These are phyloP conservation scores for Thalassaphorura encarpata DNA, from an alignment of 1,140 invertebrate genomes.

Conservation along the genomic window DNA sequence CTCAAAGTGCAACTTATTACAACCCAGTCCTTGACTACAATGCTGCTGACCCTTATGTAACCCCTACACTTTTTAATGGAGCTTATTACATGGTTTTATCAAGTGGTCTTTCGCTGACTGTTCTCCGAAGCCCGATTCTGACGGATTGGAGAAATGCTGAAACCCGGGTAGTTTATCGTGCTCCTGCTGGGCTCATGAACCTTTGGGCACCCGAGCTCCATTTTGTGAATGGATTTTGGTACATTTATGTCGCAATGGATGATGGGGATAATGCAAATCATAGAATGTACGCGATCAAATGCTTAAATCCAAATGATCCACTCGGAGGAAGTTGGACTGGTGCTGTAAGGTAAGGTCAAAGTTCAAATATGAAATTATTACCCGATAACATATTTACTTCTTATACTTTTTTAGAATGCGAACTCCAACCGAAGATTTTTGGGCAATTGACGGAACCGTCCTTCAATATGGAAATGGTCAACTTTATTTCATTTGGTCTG, in stretches of 20 bases:
- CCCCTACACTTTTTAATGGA: constrained; percentile 37
- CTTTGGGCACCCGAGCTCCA: constrained; percentile 30
- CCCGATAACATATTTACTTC: neutral
- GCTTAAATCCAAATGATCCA: constrained; percentile 17
- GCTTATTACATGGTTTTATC: constrained; percentile 33
- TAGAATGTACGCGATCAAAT: constrained; percentile 24
- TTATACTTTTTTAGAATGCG: constrained; percentile 7
- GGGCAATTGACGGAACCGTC: constrained; percentile 28
- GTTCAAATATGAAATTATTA: neutral
- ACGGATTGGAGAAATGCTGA: constrained; percentile 31
- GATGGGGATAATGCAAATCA: constrained; percentile 29
- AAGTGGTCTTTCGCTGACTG: constrained; percentile 33
- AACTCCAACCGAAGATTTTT: constrained; percentile 21
- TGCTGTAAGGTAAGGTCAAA: constrained; percentile 11
- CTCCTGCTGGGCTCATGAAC: constrained; percentile 7
- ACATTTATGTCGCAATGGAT: constrained; percentile 30
- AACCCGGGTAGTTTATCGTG: constrained; percentile 3
- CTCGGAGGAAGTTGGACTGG: constrained; percentile 11
- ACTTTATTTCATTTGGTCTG: constrained; percentile 28
- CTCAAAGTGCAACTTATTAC: constrained; percentile 4
- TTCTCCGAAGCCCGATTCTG: constrained; percentile 39
- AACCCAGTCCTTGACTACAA: constrained; percentile 18
- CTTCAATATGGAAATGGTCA: constrained; percentile 24
- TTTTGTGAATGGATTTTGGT: constrained; percentile 17
- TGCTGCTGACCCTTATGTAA: constrained; percentile 16